Conservation (phyloP, 1,140 invertebrate genomes). For the Antheraea mylitta region DNA sequence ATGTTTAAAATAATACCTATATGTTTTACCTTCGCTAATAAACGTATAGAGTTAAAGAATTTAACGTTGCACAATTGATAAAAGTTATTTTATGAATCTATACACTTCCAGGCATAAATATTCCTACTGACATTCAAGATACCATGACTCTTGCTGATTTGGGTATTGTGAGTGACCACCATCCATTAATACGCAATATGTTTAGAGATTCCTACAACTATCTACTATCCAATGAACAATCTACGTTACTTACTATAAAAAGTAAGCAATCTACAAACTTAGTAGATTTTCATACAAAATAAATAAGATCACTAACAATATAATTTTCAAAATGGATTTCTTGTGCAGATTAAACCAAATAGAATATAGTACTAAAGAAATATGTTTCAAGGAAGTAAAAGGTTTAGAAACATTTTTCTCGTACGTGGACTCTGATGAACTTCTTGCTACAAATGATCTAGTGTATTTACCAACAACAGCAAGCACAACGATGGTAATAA, state of each 20-base stretch:
- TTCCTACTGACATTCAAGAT: not conserved
- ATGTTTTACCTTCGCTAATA: no score
- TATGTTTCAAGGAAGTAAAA: slow-evolving; percentile 14
- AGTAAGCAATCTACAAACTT: not conserved
- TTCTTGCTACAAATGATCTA: slow-evolving; percentile 29
- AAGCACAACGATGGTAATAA: slow-evolving; percentile 19
- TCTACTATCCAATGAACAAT: not conserved
- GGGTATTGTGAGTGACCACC: not conserved
- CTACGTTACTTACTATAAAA: not conserved
- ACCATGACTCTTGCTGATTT: not conserved
- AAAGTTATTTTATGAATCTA: no score
- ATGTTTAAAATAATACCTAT: no score
- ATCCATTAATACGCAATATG: not conserved
- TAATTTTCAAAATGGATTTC: no score
- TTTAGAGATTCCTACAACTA: not conserved
- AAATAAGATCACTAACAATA: no score
- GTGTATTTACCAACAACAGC: slow-evolving; percentile 28
- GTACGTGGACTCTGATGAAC: slow-evolving; percentile 32
- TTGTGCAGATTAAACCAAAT: slow-evolving; percentile 13
- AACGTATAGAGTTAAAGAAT: no score
- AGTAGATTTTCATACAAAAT: no score
- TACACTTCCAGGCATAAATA: not conserved
- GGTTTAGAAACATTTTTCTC: slow-evolving; percentile 31
- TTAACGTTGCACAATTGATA: no score
- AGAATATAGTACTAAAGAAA: slow-evolving; percentile 32